Percentiles rank a stretch among this genome's conserved stretches.
Conservation (phyloP, 2,797 vertebrate species). For the Otolemur crassicaudatus region DNA sequence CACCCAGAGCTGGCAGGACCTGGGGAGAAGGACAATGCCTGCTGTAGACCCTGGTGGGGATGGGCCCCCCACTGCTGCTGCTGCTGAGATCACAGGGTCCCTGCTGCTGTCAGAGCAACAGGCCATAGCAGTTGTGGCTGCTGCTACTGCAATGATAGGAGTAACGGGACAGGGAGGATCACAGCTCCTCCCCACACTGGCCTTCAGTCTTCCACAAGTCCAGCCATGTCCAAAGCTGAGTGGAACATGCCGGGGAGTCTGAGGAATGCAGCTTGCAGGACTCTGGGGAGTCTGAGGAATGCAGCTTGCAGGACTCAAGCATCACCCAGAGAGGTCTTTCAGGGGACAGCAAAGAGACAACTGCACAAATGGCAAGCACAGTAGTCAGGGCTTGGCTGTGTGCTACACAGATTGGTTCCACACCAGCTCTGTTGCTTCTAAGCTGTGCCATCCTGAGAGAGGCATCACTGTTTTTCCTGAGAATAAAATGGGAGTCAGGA, state of each 20-base stretch:
- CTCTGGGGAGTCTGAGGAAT: neutral
- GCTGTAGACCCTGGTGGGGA: neutral
- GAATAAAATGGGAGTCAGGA: neutral
- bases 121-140: neutral
- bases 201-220: neutral
- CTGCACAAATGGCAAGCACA: neutral
- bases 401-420: neutral
- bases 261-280: neutral
- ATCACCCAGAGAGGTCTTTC: neutral
- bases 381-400: neutral
- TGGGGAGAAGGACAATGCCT: accelerated
- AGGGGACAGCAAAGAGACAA: neutral
- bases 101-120: neutral
- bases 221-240: neutral
- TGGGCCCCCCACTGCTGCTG: accelerated
- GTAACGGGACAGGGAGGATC: neutral
- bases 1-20: neutral
- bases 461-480: neutral
- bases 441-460: neutral
- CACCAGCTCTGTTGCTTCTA: neutral
- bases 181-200: too few species aligned
- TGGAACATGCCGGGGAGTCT: neutral
- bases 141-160: too few species aligned
- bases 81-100: neutral
- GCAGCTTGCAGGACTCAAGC: accelerated